Evolutionary conservation across 2,113 vertebrate genomes (phyloP), one percentile per base, ranked within the genome.

Genomic region (Carollia perspicillata): DNA sequence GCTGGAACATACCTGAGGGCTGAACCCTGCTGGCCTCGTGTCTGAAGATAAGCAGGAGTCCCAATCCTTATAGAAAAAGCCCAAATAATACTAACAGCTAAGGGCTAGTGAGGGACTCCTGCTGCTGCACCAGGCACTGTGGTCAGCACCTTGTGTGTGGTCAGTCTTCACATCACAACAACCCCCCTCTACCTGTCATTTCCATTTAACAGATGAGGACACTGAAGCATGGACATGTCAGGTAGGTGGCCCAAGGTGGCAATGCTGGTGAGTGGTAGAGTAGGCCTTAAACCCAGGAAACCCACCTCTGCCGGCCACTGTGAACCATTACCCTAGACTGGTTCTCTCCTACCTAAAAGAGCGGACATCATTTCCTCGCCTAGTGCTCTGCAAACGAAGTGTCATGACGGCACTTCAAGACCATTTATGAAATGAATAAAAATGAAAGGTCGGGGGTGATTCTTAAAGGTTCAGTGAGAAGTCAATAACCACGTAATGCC

Each of bases 51-150:
- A 14, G 9, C 30, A 14, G 2, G 26, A 37, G 81, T 37, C 47
- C 47, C n/a, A 55, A 74, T 12, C 17, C 69, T 53, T 80, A 9
- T 6, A 42, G 4, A 17, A 51, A 95, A 60, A 18, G 6, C 42
- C 55, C 35, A 28, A 16, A 6, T 8, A 77, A 26, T 13, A 13
- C 11, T 28, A n/a, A 37, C 6, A 75, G 42, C 89, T 66, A 68
- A 4, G n/a, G n/a, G 17, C n/a, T 11, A 40, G 40, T 23, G 13
- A 20, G 30, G 1, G 49, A 42, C 8, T 2, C 37, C 33, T 20
- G 16, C 13, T 0, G 1, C 42, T 63, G 8, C 12, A 47, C n/a
- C 35, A 3, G 35, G 40, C 47, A 35, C n/a, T 1, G 6, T 1
- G 11, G 26, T 7, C 49, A 51, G 12, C 4, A 28, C 13, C 30